Percentiles rank a stretch among this genome's conserved stretches.
phyloP scores from a whole-genome alignment of 2,888 invertebrate species.

The Ectemnius continuus region DNA sequence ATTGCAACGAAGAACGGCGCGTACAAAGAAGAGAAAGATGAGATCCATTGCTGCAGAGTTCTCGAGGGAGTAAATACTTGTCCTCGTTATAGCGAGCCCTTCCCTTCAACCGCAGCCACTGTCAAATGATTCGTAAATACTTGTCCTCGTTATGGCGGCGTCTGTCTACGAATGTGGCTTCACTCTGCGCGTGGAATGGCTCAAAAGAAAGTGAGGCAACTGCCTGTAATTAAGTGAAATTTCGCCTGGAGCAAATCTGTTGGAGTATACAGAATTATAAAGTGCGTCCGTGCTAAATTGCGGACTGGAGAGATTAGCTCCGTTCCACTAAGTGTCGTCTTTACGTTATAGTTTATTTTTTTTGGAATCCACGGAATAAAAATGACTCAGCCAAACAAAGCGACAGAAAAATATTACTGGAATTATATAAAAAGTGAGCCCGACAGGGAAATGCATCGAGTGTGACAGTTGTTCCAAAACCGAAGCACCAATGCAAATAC shows the following conservation, averaged over 20 bases:
- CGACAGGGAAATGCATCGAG: too few relatives aligned
- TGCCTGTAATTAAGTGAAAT: conserved; percentile 44
- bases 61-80: conserved; percentile 62
- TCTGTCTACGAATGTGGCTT: conserved; percentile 30
- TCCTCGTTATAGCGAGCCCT: conserved; percentile 54
- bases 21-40: conserved; percentile 59
- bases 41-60: conserved; percentile 58
- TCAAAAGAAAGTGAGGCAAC: conserved; percentile 27
- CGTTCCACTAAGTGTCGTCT: too few relatives aligned
- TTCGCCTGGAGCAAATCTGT: not conserved
- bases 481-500: too few relatives aligned
- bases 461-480: too few relatives aligned
- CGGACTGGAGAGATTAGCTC: too few relatives aligned
- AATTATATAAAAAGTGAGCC: too few relatives aligned
- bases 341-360: too few relatives aligned
- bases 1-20: conserved; percentile 42
- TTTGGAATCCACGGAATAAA: too few relatives aligned
- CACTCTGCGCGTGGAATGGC: conserved; percentile 34
- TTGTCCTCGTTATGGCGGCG: conserved; percentile 56
- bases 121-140: conserved; percentile 60
- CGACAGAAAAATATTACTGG: too few relatives aligned
- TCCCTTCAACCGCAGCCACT: conserved; percentile 32
- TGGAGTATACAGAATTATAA: too few relatives aligned
- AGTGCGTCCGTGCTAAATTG: too few relatives aligned
- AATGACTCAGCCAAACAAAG: too few relatives aligned